These are phyloP conservation scores for Hoplostethus atlanticus DNA, from an alignment of 2,797 vertebrate species.

Conservation along the genomic window DNA sequence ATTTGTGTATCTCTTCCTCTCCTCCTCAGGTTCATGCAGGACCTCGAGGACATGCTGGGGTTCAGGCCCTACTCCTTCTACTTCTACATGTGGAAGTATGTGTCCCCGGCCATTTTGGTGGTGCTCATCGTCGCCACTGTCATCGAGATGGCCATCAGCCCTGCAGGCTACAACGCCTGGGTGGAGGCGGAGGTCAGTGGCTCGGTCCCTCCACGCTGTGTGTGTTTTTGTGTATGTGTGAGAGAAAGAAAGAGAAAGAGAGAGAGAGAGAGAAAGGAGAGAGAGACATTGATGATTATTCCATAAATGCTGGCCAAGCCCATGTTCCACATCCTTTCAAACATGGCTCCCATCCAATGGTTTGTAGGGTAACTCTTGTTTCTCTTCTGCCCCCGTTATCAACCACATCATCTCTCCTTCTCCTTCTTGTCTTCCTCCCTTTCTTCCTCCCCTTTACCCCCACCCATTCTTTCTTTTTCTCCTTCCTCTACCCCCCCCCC, in stretches of 20 bases:
- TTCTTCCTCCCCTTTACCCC: background rate
- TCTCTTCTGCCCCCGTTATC: background rate
- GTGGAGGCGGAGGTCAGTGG: constrained; percentile 90
- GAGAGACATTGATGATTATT: background rate
- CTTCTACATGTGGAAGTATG: constrained; percentile 97
- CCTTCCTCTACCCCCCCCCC: background rate
- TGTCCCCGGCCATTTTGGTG: constrained; percentile 90
- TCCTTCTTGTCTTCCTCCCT: background rate
- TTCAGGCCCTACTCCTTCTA: constrained; percentile 93
- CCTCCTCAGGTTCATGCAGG: constrained; percentile 91
- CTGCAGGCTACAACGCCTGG: constrained; percentile 96
- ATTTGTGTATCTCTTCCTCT: background rate
- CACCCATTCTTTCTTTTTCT: background rate
- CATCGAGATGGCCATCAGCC: constrained; percentile 93
- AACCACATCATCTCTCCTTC: background rate
- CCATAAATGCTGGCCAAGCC: background rate
- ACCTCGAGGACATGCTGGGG: constrained; percentile 97
- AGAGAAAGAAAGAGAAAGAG: background rate
- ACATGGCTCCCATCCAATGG: background rate
- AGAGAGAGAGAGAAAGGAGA: background rate
- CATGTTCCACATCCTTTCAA: background rate
- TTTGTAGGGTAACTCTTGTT: background rate
- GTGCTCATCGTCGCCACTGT: constrained; percentile 89
- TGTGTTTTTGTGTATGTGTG: background rate
- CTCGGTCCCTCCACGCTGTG: background rate